Conservation (phyloP, 2,113 vertebrate genomes). For the Phoenicopterus ruber region DNA sequence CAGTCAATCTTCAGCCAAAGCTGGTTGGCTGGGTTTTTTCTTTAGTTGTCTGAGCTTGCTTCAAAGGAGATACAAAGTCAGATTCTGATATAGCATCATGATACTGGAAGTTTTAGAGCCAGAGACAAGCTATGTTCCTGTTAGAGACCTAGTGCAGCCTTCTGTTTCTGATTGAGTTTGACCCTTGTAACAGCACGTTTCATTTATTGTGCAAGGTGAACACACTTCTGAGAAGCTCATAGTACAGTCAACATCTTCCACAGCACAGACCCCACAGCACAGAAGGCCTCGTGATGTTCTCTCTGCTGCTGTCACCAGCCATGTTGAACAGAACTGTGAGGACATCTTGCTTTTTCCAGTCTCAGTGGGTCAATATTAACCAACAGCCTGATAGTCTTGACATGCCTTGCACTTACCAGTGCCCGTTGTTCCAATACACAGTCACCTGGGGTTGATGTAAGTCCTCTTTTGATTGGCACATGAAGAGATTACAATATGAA, state of each 20-base stretch:
- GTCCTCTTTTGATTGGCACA: neutral
- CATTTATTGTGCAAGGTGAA: neutral
- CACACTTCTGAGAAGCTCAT: accelerated
- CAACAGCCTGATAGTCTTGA: neutral
- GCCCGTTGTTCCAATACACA: neutral
- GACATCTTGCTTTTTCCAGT: neutral
- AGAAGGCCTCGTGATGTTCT: neutral
- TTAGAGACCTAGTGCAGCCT: neutral
- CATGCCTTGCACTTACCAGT: neutral
- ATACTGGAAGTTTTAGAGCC: neutral
- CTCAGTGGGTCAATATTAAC: neutral
- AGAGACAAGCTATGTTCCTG: neutral
- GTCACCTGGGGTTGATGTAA: neutral
- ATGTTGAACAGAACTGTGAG: neutral
- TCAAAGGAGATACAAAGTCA: neutral
- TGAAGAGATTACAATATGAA: neutral
- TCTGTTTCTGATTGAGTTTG: neutral
- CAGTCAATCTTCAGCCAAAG: neutral
- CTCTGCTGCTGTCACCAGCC: neutral
- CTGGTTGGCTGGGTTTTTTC: neutral
- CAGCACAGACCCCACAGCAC: neutral
- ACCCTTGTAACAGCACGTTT: neutral
- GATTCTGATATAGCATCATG: neutral
- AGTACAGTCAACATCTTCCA: neutral
- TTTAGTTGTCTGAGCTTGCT: neutral